Evolutionary conservation across 2,888 invertebrate species (phyloP), one percentile per base, ranked within the genome.

Genomic region (Mimumesa dahlbomi): DNA sequence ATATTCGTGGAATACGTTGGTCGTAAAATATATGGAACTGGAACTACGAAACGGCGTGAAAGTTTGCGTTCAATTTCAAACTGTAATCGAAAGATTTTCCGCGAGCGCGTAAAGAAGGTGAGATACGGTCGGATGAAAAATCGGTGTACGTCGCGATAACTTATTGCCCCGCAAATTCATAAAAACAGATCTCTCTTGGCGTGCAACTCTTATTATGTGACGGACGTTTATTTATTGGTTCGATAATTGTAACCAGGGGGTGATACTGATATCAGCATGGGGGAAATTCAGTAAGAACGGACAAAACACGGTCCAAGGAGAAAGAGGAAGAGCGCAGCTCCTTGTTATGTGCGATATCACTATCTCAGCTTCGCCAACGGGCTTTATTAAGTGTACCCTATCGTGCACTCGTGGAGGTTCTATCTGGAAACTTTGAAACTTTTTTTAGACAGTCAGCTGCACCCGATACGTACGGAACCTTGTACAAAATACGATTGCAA

Each of bases 211-310:
- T 77, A 65, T 80, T 77, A 77, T 77, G 72, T 67, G 75, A 71
- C 77, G 70, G 74, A 76, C 75, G 75, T 84, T 13, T 82, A 85
- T 85, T 87, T 82, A 85, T 85, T 82, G 76, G 49, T 34, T 57
- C 42, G 87, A 88, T 88, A 84, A 87, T 87, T 84, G 81, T 83
- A 83, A 83, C 85, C 82, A 81, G 84, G 88, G 86, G 85, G 85
- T 85, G 87, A 88, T 87, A 88, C 76, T 73, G 63, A 63, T 82
- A 85, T 83, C 79, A 67, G 22, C 18, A 46, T 54, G 29, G 38
- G 48, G 45, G 48, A 66, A 58, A 46, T 52, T 13, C 50, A 81
- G 67, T 71, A 74, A 77, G 73, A 73, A 66, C 36, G 61, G 49
- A n/a, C 48, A 61, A 52, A 57, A 61, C 54, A 71, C 38, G 18